Evolutionary conservation across 2,888 invertebrate species (phyloP), one percentile per base, ranked within the genome.

Genomic region (Drosophila flavopinicola): DNA sequence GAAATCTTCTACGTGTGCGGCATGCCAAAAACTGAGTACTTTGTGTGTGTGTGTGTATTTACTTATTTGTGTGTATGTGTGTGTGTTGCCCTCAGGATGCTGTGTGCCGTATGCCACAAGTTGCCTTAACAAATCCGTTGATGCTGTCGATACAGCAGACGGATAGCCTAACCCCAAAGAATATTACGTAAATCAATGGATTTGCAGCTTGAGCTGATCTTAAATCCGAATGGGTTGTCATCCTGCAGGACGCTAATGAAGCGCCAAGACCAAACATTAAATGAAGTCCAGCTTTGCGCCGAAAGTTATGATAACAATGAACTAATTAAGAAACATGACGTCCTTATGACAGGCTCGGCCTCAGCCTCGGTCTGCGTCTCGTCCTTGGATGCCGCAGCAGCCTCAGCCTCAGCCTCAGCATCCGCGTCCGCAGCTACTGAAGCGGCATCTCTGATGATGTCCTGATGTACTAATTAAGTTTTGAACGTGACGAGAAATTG

Each of bases 381-480:
- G 29, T 20, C 11, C 10, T 35, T 17, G 9, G 33, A 1, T 6
- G 25, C 10, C 30, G 15, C n/a, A 25, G 9, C 32, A 33, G 27
- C 20, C 15, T 11, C 60, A 23, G 33, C 25, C 41, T 11, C 24
- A 11, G 29, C 30, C 24, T n/a, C 33, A 9, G 13, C 33, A 27
- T 29, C 39, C 30, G 61, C 44, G 17, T 25, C 23, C 32, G 29
- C 54, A 30, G 41, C 54, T 37, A 42, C 52, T 52, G 47, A 67
- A 41, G 48, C 64, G 53, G 53, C 57, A 51, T 35, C 56, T 49
- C 63, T 76, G 74, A 69, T 85, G 85, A 85, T 87, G 86, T 75
- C 66, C 86, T 87, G 82, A 87, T 82, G 86, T 85, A 87, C 87
- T 83, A 83, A 83, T 83, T 83, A 83, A 85, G 87, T 78, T 86